phyloP scores from a whole-genome alignment of 2,888 invertebrate genomes.

The Watsonalla cultraria region DNA sequence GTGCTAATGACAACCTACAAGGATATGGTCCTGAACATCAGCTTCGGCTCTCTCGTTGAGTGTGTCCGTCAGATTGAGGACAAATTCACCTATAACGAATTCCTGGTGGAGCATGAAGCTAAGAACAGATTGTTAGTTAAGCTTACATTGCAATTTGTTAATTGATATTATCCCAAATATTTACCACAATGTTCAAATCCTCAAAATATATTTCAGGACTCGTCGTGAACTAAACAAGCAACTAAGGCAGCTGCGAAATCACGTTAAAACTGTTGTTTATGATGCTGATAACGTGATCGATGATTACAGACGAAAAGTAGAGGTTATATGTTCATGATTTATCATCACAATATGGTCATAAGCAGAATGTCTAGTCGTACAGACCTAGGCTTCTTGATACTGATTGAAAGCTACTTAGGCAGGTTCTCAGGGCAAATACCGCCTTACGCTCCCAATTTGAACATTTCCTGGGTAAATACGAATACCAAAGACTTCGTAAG shows the following conservation, averaged over 20 bases:
- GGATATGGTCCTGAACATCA: constrained; percentile 29
- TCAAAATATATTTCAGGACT: constrained; percentile 20
- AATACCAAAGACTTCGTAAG: no score
- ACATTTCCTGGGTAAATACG: no score
- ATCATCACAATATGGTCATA: no score
- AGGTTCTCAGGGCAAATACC: no score
- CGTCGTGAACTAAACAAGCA: constrained; percentile 42
- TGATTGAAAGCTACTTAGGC: no score
- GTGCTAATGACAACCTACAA: constrained; percentile 33
- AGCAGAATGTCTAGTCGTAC: no score
- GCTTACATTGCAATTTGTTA: no score
- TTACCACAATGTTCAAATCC: no score
- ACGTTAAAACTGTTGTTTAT: constrained; percentile 46
- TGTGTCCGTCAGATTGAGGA: constrained; percentile 16
- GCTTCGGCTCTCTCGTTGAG: constrained; percentile 21
- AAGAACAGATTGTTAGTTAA: constrained; percentile 35
- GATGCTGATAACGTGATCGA: constrained; percentile 46
- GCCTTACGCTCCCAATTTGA: no score
- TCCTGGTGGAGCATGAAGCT: constrained; percentile 35
- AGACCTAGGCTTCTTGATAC: no score
- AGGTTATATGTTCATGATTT: constrained; percentile 36
- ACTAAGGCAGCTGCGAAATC: constrained; percentile 49
- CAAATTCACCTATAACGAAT: constrained; percentile 12
- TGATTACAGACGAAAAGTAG: constrained; percentile 36
- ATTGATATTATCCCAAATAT: no score